These are phyloP conservation scores for Melieria picta DNA, from an alignment of 2,888 invertebrate genomes.

Conservation along the genomic window DNA sequence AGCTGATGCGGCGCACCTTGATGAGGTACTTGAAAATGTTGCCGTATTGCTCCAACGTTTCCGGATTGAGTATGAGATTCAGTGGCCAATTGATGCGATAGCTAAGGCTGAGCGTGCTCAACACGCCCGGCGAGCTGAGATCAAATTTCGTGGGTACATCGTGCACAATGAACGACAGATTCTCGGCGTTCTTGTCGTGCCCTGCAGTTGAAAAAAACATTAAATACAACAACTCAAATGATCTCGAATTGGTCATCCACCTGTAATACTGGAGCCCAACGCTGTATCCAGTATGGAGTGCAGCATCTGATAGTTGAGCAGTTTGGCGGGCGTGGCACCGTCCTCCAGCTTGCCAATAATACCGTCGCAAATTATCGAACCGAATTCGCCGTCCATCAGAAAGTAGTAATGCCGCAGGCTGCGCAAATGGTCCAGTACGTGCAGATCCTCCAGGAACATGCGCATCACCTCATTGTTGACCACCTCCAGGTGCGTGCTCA, in stretches of 20 bases:
- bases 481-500: conserved; percentile 75
- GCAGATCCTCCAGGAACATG: conserved; percentile 74
- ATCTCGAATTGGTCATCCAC: conserved; percentile 61
- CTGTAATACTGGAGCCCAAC: conserved; percentile 73
- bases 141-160: conserved; percentile 73
- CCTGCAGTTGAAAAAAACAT: conserved; percentile 56
- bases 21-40: conserved; percentile 80
- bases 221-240: background rate
- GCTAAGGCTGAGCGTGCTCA: conserved; percentile 75
- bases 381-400: conserved; percentile 82
- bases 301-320: conserved; percentile 76
- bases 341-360: conserved; percentile 75
- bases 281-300: conserved; percentile 77
- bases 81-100: conserved; percentile 82
- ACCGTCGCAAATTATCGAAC: conserved; percentile 76
- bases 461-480: conserved; percentile 79
- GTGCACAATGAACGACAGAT: conserved; percentile 73
- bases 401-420: conserved; percentile 83
- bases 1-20: conserved; percentile 79
- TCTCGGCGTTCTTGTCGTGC: conserved; percentile 71
- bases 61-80: conserved; percentile 79
- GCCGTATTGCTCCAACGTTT: conserved; percentile 76
- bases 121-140: conserved; percentile 73
- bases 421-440: conserved; percentile 73
- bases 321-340: conserved; percentile 73